Conservation (phyloP, 2,113 vertebrate genomes). For the Holacanthus passer region DNA sequence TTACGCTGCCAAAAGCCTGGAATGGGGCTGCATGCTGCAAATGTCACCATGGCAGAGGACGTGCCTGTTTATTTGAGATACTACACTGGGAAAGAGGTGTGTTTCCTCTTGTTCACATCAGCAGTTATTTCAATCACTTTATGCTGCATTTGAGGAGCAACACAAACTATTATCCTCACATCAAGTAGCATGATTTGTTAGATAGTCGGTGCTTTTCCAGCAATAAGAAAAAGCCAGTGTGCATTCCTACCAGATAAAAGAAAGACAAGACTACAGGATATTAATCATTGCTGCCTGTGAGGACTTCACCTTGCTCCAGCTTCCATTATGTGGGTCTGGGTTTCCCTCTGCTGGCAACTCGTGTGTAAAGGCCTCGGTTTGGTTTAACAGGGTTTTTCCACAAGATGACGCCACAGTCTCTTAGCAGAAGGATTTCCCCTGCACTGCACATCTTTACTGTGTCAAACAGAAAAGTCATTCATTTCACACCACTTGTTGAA, state of each 20-base stretch:
- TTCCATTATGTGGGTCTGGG: conserved; percentile 34
- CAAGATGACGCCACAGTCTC: conserved; percentile 51
- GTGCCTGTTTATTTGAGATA: conserved; percentile 7
- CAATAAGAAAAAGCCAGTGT: background rate
- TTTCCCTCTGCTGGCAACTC: conserved; percentile 72
- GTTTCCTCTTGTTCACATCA: conserved; percentile 9
- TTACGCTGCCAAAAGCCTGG: conserved; percentile 34
- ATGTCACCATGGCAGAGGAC: conserved; percentile 39
- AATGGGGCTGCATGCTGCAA: conserved; percentile 32
- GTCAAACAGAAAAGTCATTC: background rate
- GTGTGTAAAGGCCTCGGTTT: conserved; percentile 27
- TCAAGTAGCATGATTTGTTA: background rate
- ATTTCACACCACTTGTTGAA: background rate
- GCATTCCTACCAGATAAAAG: background rate
- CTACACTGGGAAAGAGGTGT: background rate
- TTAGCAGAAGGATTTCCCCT: conserved; percentile 36
- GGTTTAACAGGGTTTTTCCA: conserved; percentile 41
- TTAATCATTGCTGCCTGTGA: background rate
- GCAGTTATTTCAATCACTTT: background rate
- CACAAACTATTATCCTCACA: background rate
- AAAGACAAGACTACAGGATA: conserved; percentile 1
- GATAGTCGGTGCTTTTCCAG: no score
- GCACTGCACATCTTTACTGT: background rate
- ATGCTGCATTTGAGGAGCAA: background rate
- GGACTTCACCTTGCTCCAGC: conserved; percentile 18